Evolutionary conservation across 2,888 invertebrate genomes (phyloP), one percentile per base, ranked within the genome.

Genomic region (Auanema freiburgensis): DNA sequence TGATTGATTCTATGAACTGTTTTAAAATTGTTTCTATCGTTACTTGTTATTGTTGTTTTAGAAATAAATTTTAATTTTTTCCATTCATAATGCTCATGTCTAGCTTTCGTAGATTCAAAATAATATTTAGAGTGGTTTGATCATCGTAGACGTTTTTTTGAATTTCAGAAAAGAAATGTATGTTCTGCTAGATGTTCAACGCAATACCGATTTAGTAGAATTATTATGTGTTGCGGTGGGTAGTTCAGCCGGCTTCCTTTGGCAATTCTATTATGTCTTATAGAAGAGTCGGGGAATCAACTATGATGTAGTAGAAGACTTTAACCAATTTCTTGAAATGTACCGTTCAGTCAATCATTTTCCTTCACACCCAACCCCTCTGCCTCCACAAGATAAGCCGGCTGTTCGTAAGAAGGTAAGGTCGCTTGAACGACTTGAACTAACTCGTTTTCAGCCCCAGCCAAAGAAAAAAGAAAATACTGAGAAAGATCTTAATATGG

Each of bases 61-160:
- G 16, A 24, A 33, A 23, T 54, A 14, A 11, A 24, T 14, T 54
- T 33, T 33, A 24, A 25, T 54, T 54, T 54, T 33, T 54, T 54
- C 18, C 54, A 16, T 33, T 8, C 33, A 5, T 8, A 5, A 33
- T 5, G 21, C 46, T 46, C 14, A 12, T 14, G 14, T 43, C 43
- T 46, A 16, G 46, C 10, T 3, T 46, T 21, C 46, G 16, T 5
- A 46, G 21, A 3, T 10, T 46, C 21, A 46, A 18, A 18, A 18
- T 46, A 18, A 46, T 18, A 18, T 16, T 46, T 46, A 46, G 46
- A 46, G 46, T 21, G 21, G 46, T 46, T 46, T 46, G 16, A 46
- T 46, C 16, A 21, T 46, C 21, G 16, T 46, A 18, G 16, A 16
- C 21, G 21, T 46, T 46, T 46, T 18, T 46, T 21, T 46, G 33